Base-by-base conservation (phyloP, 2,888 invertebrate genomes). In the Suillia variegata region DNA sequence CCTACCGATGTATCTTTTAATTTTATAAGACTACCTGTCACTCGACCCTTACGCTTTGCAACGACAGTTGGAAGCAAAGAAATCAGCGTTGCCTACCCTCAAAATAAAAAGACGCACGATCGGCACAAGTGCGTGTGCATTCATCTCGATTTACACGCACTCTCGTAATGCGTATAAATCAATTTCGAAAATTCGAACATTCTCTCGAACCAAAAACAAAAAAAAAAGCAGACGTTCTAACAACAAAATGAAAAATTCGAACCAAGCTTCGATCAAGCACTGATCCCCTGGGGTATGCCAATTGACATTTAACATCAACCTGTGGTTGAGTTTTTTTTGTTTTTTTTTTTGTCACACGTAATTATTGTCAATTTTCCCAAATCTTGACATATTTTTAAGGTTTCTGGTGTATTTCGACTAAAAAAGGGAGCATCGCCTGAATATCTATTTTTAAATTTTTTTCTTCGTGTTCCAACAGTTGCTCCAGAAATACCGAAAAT, bases 301-400 rank as follows among this genome's bases (percentile, higher is more conserved):
- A 73, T 73, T 73, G 72, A 73, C 72, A 73, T 73, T 74, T 73
- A 74, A 73, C 72, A 73, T 74, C 70, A 73, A 74, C 75, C 72
- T 73, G 75, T 63, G 73, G 75, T 68, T n/a, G n/a, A n/a, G n/a
- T n/a, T n/a, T n/a, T n/a, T n/a, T n/a, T n/a, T n/a, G n/a, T n/a
- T n/a, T n/a, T n/a, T 63, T 56, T 57, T 56, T 59, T 38, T n/a
- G 20, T 13, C 33, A 33, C 45, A 45, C 20, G 20, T 18, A 45
- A 38, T 38, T 38, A 4, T 38, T n/a, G 38, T 38, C 38, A 38
- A 26, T 38, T 38, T n/a, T 13, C n/a, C 15, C 38, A 26, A 26
- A 26, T 26, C 5, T 26, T 26, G n/a, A n/a, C n/a, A 5, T 53
- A 53, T 54, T 54, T 54, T 54, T 54, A 47, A 31, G 17, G 3